Evolutionary conservation across 2,797 vertebrate genomes (phyloP), one percentile per base, ranked within the genome.

Genomic region (Anisognathus igniventris): DNA sequence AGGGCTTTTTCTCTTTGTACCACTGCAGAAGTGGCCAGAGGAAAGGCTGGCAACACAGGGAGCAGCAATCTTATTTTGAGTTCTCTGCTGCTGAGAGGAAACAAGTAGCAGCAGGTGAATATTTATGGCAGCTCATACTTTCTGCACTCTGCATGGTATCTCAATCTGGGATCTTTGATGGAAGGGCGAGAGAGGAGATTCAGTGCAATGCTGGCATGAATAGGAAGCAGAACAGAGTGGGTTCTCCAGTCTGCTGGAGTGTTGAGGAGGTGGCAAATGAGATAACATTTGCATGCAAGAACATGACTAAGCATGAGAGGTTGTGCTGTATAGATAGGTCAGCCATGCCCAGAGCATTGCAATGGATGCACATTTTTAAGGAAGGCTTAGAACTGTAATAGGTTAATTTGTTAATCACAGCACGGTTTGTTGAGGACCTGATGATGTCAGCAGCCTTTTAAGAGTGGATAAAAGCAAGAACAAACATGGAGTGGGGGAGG

Each of bases 401-500:
- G 8, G 7, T 81, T 81, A 57, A 44, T 86, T 71, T 22, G 17
- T 39, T 53, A 37, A 54, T 70, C 33, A 4, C 18, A 68, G 13
- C 19, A 53, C 1, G 6, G 8, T 68, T 85, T 75, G 9, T 39
- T 22, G 50, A 80, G 44, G 40, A 70, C 9, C 30, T 70, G 53
- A 27, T 44, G 33, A 30, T 48, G 14, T 50, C 45, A 62, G 14
- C 33, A 60, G 25, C 21, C 19, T 77, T 65, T 61, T 58, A 30
- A 62, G 30, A 53, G 48, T 58, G 44, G 11, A 3, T 72, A 45
- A 44, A 88, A 61, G 14, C 0, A 15, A 42, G 20, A 77, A 50
- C 4, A 18, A 73, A 50, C 6, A n/a, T 2, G 2, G 1, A 1
- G 1, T 9, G 20, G 4, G 5, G 13, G 5, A 75, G 31, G 28